Evolutionary conservation across 1,140 invertebrate species (phyloP).

Genomic region (Eulimnadia texana): DNA sequence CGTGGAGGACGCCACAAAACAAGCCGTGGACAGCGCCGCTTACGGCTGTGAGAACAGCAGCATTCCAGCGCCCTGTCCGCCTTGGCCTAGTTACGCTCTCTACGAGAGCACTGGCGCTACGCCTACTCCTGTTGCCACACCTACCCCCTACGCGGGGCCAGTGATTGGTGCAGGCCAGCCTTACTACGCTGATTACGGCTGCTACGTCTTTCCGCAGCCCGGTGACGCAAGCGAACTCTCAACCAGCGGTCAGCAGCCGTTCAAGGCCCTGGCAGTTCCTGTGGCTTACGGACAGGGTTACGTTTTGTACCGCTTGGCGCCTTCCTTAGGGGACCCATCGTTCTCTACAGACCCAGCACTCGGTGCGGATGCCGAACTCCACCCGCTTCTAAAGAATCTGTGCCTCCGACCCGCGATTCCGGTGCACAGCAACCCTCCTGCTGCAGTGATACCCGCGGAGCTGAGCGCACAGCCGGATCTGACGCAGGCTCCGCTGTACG

Average conservation of each 20-base stretch:
- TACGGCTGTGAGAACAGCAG: neutral
- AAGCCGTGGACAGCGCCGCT: neutral
- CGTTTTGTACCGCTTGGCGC: neutral
- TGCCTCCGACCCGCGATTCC: neutral
- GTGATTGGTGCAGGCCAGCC: neutral
- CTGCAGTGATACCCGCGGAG: neutral
- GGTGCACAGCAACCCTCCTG: neutral
- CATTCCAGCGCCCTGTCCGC: neutral
- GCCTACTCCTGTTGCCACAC: neutral
- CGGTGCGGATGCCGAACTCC: neutral
- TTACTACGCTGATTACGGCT: neutral
- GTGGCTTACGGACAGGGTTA: conserved; percentile 5
- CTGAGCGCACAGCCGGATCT: neutral
- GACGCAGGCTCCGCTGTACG: neutral
- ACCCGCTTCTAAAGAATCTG: neutral
- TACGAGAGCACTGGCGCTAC: neutral
- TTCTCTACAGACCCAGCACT: too few species aligned
- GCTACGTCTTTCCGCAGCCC: conserved; percentile 1
- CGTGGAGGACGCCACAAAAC: neutral
- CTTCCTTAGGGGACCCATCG: neutral
- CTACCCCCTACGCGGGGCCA: neutral
- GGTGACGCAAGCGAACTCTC: neutral
- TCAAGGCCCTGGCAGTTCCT: neutral
- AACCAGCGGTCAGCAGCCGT: neutral
- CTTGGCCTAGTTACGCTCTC: neutral